Base-by-base conservation (phyloP, 2,113 vertebrate genomes). In the Seriola quinqueradiata region DNA sequence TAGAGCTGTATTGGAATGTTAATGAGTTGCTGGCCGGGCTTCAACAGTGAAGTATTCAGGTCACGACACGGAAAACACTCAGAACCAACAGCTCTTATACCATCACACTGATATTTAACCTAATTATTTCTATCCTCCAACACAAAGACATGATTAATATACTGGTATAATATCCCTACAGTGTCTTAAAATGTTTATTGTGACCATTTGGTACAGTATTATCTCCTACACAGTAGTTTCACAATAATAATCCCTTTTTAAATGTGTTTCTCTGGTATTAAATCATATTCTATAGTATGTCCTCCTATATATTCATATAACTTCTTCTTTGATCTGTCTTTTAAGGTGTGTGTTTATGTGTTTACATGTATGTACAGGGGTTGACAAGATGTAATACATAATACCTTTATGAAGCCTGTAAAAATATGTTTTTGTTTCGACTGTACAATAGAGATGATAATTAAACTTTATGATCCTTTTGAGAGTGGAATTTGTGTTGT, bases 1-100 rank as follows among this genome's bases (percentile, higher is more conserved):
- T 91, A 87, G 89, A 82, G 77, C 57, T 60, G 72, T 80, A 77
- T 66, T 81, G 93, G 93, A 94, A 94, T 92, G 93, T 94, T 94
- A 94, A 94, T 89, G 91, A 91, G 88, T 67, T 25, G 77, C 78
- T 92, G 90, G 91, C 89, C 0, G 21, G 72, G 60, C 66, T 90
- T 89, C 83, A 94, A n/a, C 44, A 0, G 58, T 71, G 89, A 92
- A 82, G 82, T 93, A 92, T 94, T 92, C 91, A 88, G 92, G 92
- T 92, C 92, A 92, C 40, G 64, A 91, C 92, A 90, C 60, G 46
- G 87, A 92, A 91, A 89, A 61, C 71, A 65, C 82, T 87, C 78
- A 75, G 79, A 83, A 84, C 69, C 23, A 72, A 68, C 21, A 48
- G 67, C 70, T 70, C 59, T 54, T 58, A 74, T 38, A 72, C 38